A percentile compares a stretch with the other conserved stretches of the same genome.
Conservation (phyloP, 1,140 invertebrate genomes). For the Drosophila tristis region DNA sequence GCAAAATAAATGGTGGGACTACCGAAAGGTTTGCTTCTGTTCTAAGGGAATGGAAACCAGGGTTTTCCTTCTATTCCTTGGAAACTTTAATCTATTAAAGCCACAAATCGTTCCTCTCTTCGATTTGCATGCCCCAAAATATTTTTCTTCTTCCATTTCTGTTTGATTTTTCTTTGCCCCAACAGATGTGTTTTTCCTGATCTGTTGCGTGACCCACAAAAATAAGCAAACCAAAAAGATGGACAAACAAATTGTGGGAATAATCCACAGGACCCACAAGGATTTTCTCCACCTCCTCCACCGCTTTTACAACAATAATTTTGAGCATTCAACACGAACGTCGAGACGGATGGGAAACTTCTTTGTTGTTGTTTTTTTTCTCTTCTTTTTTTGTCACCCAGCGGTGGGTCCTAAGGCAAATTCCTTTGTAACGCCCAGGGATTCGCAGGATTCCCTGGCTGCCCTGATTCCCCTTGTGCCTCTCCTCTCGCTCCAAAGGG, state of each 20-base stretch:
- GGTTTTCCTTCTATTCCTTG: no score
- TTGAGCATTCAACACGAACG: slow-evolving; percentile 13
- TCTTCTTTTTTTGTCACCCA: slow-evolving; percentile 34
- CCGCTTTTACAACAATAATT: slow-evolving; percentile 23
- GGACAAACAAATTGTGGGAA: slow-evolving; percentile 50
- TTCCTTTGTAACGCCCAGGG: slow-evolving; percentile 34
- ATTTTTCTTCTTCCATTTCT: neutral
- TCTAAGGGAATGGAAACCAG: no score
- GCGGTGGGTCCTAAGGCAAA: slow-evolving; percentile 6
- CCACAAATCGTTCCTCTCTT: no score
- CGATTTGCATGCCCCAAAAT: no score
- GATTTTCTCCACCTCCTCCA: neutral
- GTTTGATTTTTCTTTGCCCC: slow-evolving; percentile 18
- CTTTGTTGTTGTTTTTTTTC: slow-evolving; percentile 24
- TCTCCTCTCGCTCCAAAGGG: no score
- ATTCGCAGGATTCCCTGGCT: slow-evolving; percentile 6
- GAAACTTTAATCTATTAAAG: no score
- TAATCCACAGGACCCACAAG: slow-evolving; percentile 21
- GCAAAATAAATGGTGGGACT: no score
- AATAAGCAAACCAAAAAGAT: slow-evolving; percentile 18
- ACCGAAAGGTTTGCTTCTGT: no score
- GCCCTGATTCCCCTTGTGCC: no score
- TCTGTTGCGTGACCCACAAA: slow-evolving; percentile 11
- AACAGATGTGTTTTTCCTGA: slow-evolving; percentile 6
- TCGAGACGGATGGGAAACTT: neutral